A percentile compares a stretch with the other conserved stretches of the same genome.
Evolutionary conservation across 2,113 vertebrate genomes (phyloP).

Genomic region (Saccopteryx bilineata): DNA sequence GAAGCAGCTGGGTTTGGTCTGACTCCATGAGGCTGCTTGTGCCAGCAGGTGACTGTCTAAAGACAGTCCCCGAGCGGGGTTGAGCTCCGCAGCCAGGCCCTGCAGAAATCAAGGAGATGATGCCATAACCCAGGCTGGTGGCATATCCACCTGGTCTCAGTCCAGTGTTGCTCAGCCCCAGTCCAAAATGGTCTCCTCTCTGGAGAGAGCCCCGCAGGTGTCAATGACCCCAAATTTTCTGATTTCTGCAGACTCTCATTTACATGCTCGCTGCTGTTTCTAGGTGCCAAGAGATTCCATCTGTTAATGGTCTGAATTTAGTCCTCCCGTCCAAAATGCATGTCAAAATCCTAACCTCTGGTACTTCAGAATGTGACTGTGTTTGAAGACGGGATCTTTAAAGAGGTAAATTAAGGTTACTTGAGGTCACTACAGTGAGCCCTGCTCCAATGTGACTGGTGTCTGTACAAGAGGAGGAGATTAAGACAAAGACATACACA

Average conservation of each 20-base stretch:
- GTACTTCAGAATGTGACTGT: too few relatives aligned
- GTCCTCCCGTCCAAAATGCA: too few relatives aligned
- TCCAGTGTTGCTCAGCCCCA: too few relatives aligned
- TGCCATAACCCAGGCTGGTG: neutral
- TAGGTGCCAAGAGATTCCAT: neutral
- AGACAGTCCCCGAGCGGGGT: neutral
- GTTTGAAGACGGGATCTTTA: too few relatives aligned
- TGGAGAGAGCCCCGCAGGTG: neutral
- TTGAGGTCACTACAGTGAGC: neutral
- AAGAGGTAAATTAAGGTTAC: neutral
- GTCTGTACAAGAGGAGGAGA: too few relatives aligned
- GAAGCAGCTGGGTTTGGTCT: too few relatives aligned
- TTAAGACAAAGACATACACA: too few relatives aligned
- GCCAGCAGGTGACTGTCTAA: neutral
- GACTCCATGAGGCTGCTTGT: neutral
- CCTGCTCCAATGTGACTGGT: neutral
- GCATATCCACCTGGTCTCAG: neutral
- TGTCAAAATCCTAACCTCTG: too few relatives aligned
- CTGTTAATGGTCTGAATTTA: neutral
- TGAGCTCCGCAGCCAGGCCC: neutral
- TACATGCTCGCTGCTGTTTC: neutral
- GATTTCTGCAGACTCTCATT: neutral
- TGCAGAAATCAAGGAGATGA: rapidly evolving
- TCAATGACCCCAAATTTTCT: neutral
- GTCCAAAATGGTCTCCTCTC: neutral